Conservation (phyloP, 2,797 vertebrate genomes). For the Poeciliopsis infans region DNA sequence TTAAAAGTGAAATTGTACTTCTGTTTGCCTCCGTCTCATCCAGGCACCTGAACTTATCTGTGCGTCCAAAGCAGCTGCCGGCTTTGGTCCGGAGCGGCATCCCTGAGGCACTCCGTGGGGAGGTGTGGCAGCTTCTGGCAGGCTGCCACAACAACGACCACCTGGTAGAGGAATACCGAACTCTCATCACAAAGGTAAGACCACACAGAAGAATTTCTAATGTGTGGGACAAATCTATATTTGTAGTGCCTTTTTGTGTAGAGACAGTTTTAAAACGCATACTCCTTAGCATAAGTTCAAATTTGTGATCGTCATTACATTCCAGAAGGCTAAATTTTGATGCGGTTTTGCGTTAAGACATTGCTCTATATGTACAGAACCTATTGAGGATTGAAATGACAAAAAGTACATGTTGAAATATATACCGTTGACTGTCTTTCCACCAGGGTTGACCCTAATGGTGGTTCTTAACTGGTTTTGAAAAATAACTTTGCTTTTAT, state of each 20-base stretch:
- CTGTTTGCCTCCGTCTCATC: background rate
- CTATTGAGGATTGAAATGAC: background rate
- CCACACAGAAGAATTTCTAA: background rate
- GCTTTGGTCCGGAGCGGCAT: constrained; percentile 93
- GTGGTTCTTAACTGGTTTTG: background rate
- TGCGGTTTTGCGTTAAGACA: background rate
- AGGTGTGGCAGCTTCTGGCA: constrained; percentile 98
- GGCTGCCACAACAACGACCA: constrained; percentile 98
- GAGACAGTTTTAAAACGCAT: background rate
- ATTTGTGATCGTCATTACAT: background rate
- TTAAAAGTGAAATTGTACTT: constrained; percentile 1
- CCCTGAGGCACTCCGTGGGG: constrained; percentile 94
- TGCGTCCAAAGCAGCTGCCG: constrained; percentile 90
- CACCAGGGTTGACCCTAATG: background rate
- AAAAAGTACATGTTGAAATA: background rate
- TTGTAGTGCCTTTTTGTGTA: constrained; percentile 5
- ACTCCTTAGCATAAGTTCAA: background rate
- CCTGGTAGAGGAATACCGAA: constrained; percentile 96
- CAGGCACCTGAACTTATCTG: constrained; percentile 95
- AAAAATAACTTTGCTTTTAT: background rate
- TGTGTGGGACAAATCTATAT: background rate
- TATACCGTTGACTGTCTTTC: background rate
- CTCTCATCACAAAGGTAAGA: constrained; percentile 97
- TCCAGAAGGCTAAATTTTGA: background rate
- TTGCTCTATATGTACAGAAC: background rate